These are phyloP conservation scores for Polydrusus tereticollis DNA, from an alignment of 2,888 invertebrate species.

Conservation along the genomic window DNA sequence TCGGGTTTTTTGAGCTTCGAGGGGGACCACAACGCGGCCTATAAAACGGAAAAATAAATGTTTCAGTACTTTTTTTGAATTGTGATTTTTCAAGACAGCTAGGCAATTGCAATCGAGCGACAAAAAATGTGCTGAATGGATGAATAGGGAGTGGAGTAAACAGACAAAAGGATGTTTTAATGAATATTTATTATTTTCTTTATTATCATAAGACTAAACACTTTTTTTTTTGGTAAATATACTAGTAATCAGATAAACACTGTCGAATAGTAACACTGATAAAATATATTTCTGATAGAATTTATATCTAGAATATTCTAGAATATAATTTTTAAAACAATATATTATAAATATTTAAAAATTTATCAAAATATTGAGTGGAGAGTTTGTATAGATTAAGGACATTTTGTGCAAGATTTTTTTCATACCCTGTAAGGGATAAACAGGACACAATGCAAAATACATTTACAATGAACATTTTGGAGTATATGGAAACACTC, in stretches of 20 bases:
- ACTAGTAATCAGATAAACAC: neutral
- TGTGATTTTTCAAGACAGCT: too few species aligned
- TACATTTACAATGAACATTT: neutral
- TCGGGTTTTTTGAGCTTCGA: constrained; percentile 47
- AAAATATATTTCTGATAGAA: constrained; percentile 1
- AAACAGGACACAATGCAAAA: constrained; percentile 7
- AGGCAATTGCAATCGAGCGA: too few species aligned
- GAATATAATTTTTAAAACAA: constrained; percentile 19
- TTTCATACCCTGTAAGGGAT: constrained; percentile 25
- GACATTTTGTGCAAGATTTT: constrained; percentile 30
- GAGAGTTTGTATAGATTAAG: constrained; percentile 12
- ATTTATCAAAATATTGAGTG: constrained; percentile 36
- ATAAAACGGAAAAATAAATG: constrained; percentile 12
- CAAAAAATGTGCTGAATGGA: too few species aligned
- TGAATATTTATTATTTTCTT: constrained; percentile 11
- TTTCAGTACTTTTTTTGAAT: too few species aligned
- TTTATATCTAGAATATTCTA: neutral
- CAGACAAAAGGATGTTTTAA: too few species aligned
- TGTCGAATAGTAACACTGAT: constrained; percentile 2
- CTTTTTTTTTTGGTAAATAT: neutral
- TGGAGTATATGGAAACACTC: too few species aligned
- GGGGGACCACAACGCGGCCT: constrained; percentile 52
- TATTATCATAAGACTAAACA: neutral
- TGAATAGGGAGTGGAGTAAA: too few species aligned
- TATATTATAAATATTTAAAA: constrained; percentile 26